phyloP scores from a whole-genome alignment of 2,888 invertebrate species.

The Luffia ferchaultella region DNA sequence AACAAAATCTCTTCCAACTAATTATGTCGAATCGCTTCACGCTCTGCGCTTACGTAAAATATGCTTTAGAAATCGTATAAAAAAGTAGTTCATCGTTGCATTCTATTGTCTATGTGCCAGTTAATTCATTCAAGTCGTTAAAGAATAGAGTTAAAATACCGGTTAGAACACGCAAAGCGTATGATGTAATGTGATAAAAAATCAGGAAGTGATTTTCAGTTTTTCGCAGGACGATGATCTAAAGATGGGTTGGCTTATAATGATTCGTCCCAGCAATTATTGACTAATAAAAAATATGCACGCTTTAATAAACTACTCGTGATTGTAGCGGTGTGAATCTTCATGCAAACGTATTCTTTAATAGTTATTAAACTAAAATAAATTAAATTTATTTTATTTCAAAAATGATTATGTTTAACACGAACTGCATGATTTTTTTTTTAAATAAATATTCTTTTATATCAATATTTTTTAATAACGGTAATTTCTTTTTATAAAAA shows the following conservation, averaged over 20 bases:
- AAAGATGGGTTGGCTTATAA: neutral
- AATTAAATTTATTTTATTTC: too few relatives aligned
- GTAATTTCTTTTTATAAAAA: too few relatives aligned
- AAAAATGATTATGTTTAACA: too few relatives aligned
- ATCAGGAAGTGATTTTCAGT: slow-evolving; percentile 26
- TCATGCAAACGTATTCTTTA: too few relatives aligned
- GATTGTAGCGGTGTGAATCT: too few relatives aligned
- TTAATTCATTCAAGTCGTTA: slow-evolving; percentile 17
- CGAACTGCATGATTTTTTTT: too few relatives aligned
- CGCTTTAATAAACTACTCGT: too few relatives aligned
- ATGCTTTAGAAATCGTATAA: slow-evolving; percentile 7
- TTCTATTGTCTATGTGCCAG: slow-evolving; percentile 15
- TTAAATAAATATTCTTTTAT: too few relatives aligned
- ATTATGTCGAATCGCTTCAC: slow-evolving; percentile 1
- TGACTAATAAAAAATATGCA: neutral
- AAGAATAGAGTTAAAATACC: slow-evolving; percentile 1
- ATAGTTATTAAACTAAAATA: too few relatives aligned
- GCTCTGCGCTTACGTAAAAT: slow-evolving; percentile 6
- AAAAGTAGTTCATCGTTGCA: slow-evolving; percentile 8
- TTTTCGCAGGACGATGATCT: slow-evolving; percentile 3
- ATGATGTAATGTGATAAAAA: slow-evolving; percentile 32
- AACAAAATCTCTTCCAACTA: slow-evolving; percentile 1
- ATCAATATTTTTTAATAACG: too few relatives aligned
- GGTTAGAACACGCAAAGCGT: slow-evolving; percentile 15
- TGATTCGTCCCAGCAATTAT: neutral